phyloP scores from a whole-genome alignment of 2,113 vertebrate genomes.

The Baryphthengus martii region DNA sequence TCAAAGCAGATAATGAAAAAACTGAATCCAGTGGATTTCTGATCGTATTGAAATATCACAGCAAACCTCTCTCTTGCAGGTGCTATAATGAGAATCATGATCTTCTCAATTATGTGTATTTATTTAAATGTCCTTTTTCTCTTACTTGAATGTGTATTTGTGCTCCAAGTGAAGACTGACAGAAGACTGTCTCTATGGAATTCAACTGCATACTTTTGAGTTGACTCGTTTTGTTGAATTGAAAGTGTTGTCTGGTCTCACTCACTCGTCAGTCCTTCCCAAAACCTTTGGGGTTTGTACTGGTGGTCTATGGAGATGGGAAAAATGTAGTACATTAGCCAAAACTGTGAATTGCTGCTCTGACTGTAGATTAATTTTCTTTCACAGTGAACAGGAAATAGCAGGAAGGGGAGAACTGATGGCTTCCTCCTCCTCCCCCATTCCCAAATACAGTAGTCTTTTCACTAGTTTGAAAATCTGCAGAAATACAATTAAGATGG shows the following conservation, averaged over 20 bases:
- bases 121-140: background rate
- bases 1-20: background rate
- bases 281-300: background rate
- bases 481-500: background rate
- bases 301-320: background rate
- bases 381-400: background rate
- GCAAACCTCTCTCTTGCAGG: background rate
- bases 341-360: background rate
- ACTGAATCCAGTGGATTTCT: conserved; percentile 12
- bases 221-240: background rate
- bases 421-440: background rate
- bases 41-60: background rate
- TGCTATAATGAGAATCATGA: background rate
- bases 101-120: background rate
- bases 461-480: background rate
- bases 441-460: background rate
- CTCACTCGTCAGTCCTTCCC: background rate
- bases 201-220: background rate
- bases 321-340: background rate
- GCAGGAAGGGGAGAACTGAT: background rate
- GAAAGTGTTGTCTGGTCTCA: background rate
- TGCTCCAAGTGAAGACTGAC: background rate
- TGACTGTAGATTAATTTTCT: background rate
- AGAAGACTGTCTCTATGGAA: background rate
- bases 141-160: background rate